Conservation (phyloP, 2,113 vertebrate species). For the Suncus etruscus region DNA sequence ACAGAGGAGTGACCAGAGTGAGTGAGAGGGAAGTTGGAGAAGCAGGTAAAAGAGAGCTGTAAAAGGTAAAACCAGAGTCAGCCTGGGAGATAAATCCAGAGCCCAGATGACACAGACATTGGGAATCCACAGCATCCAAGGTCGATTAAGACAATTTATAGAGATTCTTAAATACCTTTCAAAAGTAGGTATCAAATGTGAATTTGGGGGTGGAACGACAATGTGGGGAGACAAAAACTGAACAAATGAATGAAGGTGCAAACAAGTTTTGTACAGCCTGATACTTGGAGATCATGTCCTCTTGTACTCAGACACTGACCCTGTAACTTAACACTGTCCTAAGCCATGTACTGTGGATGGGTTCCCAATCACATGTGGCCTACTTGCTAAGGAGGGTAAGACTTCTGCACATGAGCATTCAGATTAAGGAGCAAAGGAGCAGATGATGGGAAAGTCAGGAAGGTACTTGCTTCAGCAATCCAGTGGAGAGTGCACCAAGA, state of each 20-base stretch:
- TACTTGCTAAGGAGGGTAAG: not conserved
- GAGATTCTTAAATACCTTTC: constrained; percentile 12
- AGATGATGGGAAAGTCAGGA: not conserved
- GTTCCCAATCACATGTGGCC: not conserved
- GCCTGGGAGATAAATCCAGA: no score
- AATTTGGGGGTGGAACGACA: not conserved
- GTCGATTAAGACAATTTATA: not conserved
- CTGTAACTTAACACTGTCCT: not conserved
- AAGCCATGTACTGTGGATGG: not conserved
- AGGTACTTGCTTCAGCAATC: not conserved
- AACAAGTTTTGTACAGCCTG: not conserved
- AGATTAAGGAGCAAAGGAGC: no score
- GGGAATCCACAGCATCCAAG: not conserved
- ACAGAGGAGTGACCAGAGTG: no score
- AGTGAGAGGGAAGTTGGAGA: not conserved
- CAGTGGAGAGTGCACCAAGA: not conserved
- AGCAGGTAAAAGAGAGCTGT: not conserved
- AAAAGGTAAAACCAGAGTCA: no score
- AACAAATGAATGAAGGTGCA: not conserved
- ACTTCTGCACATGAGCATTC: not conserved
- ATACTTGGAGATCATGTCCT: not conserved
- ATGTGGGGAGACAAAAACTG: no score
- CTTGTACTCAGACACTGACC: not conserved
- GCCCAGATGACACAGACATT: not conserved
- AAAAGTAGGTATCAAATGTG: not conserved